Percentiles rank a stretch among this genome's conserved stretches.
phyloP scores from a whole-genome alignment of 2,797 vertebrate genomes.

The Rhinella marina region DNA sequence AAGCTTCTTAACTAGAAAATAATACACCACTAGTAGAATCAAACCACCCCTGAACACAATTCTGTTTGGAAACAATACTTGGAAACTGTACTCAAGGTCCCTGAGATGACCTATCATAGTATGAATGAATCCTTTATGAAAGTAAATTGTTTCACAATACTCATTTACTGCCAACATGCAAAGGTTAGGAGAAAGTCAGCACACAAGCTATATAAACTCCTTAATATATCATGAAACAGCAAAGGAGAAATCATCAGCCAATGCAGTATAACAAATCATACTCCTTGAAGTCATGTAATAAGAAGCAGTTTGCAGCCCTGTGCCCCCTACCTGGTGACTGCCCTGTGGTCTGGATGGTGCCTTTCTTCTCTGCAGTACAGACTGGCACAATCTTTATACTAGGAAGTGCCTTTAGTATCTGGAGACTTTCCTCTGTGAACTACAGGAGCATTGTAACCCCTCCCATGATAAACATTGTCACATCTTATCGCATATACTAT shows the following conservation, averaged over 20 bases:
- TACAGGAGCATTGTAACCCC: constrained; percentile 7
- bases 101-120: background rate
- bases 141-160: background rate
- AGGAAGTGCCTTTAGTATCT: constrained; percentile 31
- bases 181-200: constrained; percentile 7
- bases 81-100: background rate
- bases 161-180: background rate
- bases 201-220: background rate
- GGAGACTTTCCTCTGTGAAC: constrained; percentile 14
- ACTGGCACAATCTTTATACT: constrained; percentile 19
- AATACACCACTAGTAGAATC: background rate
- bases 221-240: background rate
- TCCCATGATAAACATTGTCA: constrained; percentile 36
- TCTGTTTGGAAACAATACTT: background rate
- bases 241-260: background rate
- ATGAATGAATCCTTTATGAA: background rate
- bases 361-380: constrained; percentile 12
- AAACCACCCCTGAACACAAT: background rate
- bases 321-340: constrained; percentile 36
- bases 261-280: background rate
- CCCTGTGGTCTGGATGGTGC: background rate
- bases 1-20: background rate
- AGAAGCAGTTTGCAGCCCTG: background rate
- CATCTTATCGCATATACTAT: constrained; percentile 40
- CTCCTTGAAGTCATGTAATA: background rate